A percentile compares a stretch with the other conserved stretches of the same genome.
Conservation (phyloP, 2,797 vertebrate species). For the Thripadectes ignobilis region DNA sequence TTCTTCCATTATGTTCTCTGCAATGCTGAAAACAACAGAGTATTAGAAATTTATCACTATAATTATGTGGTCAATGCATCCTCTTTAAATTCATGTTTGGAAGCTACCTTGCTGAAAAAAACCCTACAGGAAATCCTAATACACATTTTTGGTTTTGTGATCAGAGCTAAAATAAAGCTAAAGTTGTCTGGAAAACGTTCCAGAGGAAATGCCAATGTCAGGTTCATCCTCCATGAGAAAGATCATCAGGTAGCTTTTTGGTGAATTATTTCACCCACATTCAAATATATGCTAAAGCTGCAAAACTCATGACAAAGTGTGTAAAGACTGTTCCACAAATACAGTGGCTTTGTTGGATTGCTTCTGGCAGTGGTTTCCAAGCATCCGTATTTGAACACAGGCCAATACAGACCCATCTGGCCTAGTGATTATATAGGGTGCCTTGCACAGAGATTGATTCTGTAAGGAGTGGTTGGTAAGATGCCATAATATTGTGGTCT, state of each 20-base stretch:
- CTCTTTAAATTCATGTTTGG: conserved; percentile 15
- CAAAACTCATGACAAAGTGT: background rate
- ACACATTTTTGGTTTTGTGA: background rate
- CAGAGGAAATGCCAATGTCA: background rate
- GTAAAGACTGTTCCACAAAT: background rate
- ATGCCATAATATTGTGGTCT: background rate
- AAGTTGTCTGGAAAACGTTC: background rate
- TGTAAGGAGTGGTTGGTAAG: background rate
- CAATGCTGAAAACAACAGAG: background rate
- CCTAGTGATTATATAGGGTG: background rate
- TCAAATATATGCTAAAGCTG: background rate
- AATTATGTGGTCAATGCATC: background rate
- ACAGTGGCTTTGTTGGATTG: background rate
- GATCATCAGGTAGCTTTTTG: background rate
- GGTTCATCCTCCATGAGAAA: background rate
- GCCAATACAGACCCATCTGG: background rate
- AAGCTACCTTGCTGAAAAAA: background rate
- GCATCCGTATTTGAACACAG: background rate
- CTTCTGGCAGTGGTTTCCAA: background rate
- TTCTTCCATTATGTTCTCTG: background rate
- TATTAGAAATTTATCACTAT: background rate
- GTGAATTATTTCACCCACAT: background rate
- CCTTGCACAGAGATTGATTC: background rate
- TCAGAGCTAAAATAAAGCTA: background rate
- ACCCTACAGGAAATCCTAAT: background rate